Percentiles rank a stretch among this genome's conserved stretches.
Evolutionary conservation across 1,140 invertebrate genomes (phyloP).

Genomic region (Tetragnatha versicolor): DNA sequence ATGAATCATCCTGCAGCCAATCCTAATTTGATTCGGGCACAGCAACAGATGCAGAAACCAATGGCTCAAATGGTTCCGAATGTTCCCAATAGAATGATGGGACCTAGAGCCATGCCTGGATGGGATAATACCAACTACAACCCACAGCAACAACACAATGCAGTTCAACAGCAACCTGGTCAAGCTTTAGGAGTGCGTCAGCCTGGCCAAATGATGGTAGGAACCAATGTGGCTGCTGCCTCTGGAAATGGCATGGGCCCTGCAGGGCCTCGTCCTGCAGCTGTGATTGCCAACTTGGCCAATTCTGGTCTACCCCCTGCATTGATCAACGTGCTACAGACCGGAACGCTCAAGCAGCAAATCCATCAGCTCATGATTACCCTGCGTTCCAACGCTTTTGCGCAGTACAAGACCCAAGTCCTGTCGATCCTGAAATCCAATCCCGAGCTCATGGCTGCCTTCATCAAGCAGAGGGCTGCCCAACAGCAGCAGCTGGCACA

Average conservation of each 20-base stretch:
- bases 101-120: slow-evolving; percentile 13
- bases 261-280: not conserved
- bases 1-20: not conserved
- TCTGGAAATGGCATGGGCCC: too few relatives aligned
- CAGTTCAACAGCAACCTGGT: slow-evolving; percentile 61
- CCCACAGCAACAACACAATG: slow-evolving; percentile 61
- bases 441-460: slow-evolving; percentile 95
- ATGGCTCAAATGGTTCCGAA: slow-evolving; percentile 48
- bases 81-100: slow-evolving; percentile 33
- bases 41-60: slow-evolving; percentile 37
- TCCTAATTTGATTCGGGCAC: slow-evolving; percentile 20
- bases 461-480: slow-evolving; percentile 87
- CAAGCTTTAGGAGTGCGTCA: slow-evolving; percentile 57
- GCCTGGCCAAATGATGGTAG: slow-evolving; percentile 49
- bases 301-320: slow-evolving; percentile 45
- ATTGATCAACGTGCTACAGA: slow-evolving; percentile 58
- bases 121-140: slow-evolving; percentile 38
- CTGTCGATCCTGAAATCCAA: slow-evolving; percentile 91
- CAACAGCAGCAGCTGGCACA: slow-evolving; percentile 61
- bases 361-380: slow-evolving; percentile 90
- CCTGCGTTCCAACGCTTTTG: slow-evolving; percentile 79
- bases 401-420: slow-evolving; percentile 93
- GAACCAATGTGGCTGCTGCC: slow-evolving; percentile 26
- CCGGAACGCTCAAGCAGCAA: slow-evolving; percentile 80
- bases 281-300: slow-evolving; percentile 8